Conservation (phyloP, 37 sponge, comb jelly and placozoan species). For the Axinella damicornis region DNA sequence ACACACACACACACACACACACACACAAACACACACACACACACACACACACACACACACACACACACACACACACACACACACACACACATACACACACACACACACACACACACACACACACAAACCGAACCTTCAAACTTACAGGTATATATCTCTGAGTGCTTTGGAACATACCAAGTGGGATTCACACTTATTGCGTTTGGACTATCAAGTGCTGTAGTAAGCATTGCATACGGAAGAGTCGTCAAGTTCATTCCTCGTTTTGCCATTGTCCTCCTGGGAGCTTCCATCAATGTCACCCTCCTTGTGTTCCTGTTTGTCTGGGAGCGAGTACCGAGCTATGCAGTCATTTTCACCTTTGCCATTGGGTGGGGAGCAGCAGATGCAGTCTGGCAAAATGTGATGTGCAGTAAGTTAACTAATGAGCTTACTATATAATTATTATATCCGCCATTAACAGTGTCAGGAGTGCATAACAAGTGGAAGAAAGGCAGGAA, state of each 20-base stretch:
- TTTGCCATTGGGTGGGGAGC: constrained; percentile 55
- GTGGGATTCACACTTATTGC: constrained; percentile 56
- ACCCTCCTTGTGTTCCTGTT: constrained; percentile 50
- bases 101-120: constrained; percentile 17
- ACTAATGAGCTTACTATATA: no score
- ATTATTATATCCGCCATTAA: no score
- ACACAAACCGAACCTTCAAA: no score
- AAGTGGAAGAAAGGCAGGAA: no score
- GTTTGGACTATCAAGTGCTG: constrained; percentile 45
- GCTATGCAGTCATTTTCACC: constrained; percentile 44
- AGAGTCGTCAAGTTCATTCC: constrained; percentile 51
- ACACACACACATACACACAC: no score
- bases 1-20: no score
- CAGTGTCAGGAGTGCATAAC: no score
- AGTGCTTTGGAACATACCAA: constrained; percentile 60
- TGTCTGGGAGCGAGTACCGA: constrained; percentile 53
- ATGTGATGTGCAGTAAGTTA: constrained; percentile 57
- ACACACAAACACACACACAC: no score
- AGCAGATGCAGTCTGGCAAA: constrained; percentile 63
- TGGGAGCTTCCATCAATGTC: constrained; percentile 16
- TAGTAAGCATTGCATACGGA: constrained; percentile 16
- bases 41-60: no score
- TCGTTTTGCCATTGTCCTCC: constrained; percentile 22
- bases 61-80: no score
- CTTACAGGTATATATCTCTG: constrained; percentile 54